phyloP scores from a whole-genome alignment of 2,888 invertebrate species.

The Bellardia pandia region DNA sequence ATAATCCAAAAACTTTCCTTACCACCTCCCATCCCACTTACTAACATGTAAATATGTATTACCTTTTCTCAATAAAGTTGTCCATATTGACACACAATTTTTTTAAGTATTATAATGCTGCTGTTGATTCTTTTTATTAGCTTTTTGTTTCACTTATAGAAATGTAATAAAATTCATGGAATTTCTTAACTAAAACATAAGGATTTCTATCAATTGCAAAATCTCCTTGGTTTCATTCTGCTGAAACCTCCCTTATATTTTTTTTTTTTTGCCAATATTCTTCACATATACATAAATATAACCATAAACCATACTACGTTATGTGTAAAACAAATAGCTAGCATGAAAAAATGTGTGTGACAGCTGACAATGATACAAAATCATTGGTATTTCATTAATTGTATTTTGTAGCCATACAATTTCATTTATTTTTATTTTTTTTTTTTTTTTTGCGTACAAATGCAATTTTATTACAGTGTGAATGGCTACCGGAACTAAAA shows the following conservation, averaged over 20 bases:
- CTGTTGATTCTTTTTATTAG: neutral
- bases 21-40: neutral
- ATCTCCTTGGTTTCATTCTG: neutral
- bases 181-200: slow-evolving; percentile 25
- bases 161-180: slow-evolving; percentile 19
- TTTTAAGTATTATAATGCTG: neutral
- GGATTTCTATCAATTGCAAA: slow-evolving; percentile 11
- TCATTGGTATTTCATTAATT: slow-evolving; percentile 64
- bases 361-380: slow-evolving; percentile 45
- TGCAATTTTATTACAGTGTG: slow-evolving; percentile 33
- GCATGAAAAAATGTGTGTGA: slow-evolving; percentile 36
- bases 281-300: neutral
- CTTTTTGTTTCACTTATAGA: neutral
- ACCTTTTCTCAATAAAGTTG: slow-evolving; percentile 19
- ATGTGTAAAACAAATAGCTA: slow-evolving; percentile 8
- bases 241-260: too few species aligned
- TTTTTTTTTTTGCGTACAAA: neutral
- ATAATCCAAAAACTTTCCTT: neutral
- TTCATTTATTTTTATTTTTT: slow-evolving; percentile 1
- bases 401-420: slow-evolving; percentile 28
- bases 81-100: slow-evolving; percentile 19
- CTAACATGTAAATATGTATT: neutral
- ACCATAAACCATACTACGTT: slow-evolving; percentile 1
- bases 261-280: too few species aligned
- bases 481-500: slow-evolving; percentile 58